A percentile compares a stretch with the other conserved stretches of the same genome.
phyloP scores from a whole-genome alignment of 2,113 vertebrate genomes.

The Thunnus maccoyii region DNA sequence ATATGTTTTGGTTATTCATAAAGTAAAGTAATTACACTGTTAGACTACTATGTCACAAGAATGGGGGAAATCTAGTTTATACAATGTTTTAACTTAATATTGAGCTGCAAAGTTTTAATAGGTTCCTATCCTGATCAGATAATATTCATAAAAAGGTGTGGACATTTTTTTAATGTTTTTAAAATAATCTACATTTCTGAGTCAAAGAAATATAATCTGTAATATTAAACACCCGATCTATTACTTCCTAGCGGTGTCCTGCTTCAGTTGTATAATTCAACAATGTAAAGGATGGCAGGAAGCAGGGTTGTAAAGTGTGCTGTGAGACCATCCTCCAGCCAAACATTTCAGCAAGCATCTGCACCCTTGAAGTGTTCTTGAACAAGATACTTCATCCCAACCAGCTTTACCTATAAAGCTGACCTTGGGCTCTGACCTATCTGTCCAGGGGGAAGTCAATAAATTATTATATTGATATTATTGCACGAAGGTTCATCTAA shows the following conservation, averaged over 20 bases:
- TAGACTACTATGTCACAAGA: not conserved
- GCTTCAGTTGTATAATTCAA: not conserved
- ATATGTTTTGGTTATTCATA: slow-evolving; percentile 13
- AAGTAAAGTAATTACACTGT: not conserved
- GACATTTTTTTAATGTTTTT: not conserved
- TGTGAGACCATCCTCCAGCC: not conserved
- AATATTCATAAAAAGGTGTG: not conserved
- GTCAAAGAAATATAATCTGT: not conserved
- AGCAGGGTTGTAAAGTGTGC: not conserved
- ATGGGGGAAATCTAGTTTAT: not conserved
- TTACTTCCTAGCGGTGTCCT: not conserved
- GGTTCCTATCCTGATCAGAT: not conserved
- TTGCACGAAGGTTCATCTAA: not conserved
- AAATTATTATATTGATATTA: not conserved
- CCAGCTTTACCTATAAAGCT: slow-evolving; percentile 1
- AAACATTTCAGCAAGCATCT: not conserved
- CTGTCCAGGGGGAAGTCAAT: slow-evolving; percentile 3
- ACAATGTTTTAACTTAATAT: not conserved
- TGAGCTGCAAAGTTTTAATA: not conserved
- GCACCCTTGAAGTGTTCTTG: not conserved
- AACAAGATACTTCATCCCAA: slow-evolving; percentile 22
- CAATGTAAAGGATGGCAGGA: not conserved
- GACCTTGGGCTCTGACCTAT: slow-evolving; percentile 31
- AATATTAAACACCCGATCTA: not conserved
- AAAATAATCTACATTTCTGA: not conserved